A percentile compares a stretch with the other conserved stretches of the same genome.
phyloP scores from a whole-genome alignment of 2,888 invertebrate genomes.

The Melanophora roralis region DNA sequence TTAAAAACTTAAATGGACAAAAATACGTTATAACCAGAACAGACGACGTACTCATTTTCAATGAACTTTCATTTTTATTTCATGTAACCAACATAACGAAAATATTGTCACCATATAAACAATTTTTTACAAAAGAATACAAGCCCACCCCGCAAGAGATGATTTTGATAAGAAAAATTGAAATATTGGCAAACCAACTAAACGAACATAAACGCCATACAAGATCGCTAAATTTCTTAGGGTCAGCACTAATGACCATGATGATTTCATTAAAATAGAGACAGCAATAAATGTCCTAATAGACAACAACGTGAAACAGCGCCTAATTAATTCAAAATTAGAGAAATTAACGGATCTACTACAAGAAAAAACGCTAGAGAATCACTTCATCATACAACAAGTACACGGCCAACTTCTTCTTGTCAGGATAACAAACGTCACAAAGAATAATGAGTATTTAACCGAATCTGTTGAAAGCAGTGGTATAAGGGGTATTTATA shows the following conservation, averaged over 20 bases:
- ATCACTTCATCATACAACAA: neutral
- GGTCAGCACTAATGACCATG: slow-evolving; percentile 14
- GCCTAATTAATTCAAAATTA: slow-evolving; percentile 2
- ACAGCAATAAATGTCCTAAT: slow-evolving; percentile 4
- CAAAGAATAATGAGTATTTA: neutral
- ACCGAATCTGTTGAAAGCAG: no score
- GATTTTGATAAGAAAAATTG: neutral
- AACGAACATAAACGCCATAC: slow-evolving; percentile 1
- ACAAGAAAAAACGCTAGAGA: neutral
- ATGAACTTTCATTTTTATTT: neutral
- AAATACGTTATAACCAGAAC: neutral
- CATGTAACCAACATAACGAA: slow-evolving; percentile 16
- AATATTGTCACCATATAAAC: slow-evolving; percentile 2
- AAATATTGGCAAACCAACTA: neutral
- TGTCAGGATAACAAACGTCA: neutral
- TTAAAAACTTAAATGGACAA: neutral
- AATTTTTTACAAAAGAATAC: neutral
- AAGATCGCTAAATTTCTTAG: slow-evolving; percentile 5
- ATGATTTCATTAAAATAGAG: neutral
- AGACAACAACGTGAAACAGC: slow-evolving; percentile 15
- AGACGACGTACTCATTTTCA: neutral
- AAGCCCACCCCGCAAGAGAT: neutral
- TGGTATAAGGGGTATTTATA: no score
- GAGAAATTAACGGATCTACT: neutral
- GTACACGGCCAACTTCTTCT: neutral